Evolutionary conservation across 2,797 vertebrate species (phyloP).

Genomic region (Australoheros facetus): DNA sequence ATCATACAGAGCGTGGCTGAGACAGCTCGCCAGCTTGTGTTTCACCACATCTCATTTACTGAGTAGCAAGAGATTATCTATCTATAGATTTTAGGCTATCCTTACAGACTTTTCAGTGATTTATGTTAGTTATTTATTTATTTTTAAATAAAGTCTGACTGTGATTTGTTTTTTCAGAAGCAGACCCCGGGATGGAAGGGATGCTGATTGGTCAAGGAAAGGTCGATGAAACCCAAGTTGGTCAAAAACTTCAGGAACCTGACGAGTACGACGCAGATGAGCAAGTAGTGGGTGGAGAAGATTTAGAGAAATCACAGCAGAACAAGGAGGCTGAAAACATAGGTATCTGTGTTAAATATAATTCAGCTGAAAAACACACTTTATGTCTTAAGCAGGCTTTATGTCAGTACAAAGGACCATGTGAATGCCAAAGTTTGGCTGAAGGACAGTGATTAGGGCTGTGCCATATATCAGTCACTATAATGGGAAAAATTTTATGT

Average conservation of each 20-base stretch:
- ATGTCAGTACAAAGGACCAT: background rate
- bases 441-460: too few relatives aligned
- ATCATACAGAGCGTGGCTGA: too few relatives aligned
- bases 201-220: conserved; percentile 52
- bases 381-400: too few relatives aligned
- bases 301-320: conserved; percentile 53
- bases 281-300: conserved; percentile 37
- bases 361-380: background rate
- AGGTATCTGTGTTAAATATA: conserved; percentile 42
- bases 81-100: background rate
- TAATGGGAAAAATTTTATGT: background rate
- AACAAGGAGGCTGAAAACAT: conserved; percentile 47
- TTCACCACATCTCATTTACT: background rate
- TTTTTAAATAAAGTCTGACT: background rate
- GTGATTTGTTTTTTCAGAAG: background rate
- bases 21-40: background rate
- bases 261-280: conserved; percentile 68
- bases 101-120: background rate
- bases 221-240: conserved; percentile 20
- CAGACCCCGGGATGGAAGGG: conserved; percentile 23
- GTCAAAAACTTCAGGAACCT: conserved; percentile 45
- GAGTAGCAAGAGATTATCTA: background rate
- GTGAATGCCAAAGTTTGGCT: background rate
- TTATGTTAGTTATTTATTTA: background rate
- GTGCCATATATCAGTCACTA: background rate